Evolutionary conservation across 2,113 vertebrate genomes (phyloP).

Genomic region (Salvelinus alpinus): DNA sequence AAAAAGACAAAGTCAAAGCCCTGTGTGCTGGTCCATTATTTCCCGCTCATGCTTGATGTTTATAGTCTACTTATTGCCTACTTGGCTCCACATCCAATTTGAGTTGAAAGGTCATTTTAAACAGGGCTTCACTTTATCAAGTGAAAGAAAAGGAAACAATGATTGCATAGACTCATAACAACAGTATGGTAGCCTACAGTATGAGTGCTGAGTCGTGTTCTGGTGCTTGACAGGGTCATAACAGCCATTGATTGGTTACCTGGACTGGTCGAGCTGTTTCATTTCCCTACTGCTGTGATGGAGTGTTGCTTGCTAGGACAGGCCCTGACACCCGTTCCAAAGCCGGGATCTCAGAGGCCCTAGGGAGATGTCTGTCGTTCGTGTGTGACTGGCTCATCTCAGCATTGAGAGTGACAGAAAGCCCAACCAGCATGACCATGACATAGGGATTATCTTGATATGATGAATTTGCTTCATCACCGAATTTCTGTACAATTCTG

Average conservation of each 20-base stretch:
- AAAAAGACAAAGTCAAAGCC: constrained; percentile 5
- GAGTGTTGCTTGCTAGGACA: constrained; percentile 40
- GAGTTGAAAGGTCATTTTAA: background rate
- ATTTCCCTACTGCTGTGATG: constrained; percentile 35
- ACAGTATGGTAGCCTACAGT: background rate
- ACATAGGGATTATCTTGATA: background rate
- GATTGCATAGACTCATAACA: background rate
- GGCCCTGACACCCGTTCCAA: constrained; percentile 49
- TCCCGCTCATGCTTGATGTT: background rate
- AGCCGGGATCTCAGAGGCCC: background rate
- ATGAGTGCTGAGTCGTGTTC: background rate
- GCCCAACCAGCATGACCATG: background rate
- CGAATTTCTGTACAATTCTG: no score
- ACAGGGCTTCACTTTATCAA: background rate
- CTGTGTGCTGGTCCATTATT: background rate
- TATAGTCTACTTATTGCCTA: background rate
- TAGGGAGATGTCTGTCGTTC: background rate
- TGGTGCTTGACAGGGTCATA: constrained; percentile 17
- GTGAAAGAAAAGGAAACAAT: background rate
- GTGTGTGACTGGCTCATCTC: constrained; percentile 15
- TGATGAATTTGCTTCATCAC: background rate
- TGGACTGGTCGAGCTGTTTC: constrained; percentile 3
- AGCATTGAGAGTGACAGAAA: background rate
- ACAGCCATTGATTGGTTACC: constrained; percentile 28
- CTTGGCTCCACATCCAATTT: background rate